Evolutionary conservation across 2,113 vertebrate species (phyloP).

Genomic region (Heteronetta atricapilla): DNA sequence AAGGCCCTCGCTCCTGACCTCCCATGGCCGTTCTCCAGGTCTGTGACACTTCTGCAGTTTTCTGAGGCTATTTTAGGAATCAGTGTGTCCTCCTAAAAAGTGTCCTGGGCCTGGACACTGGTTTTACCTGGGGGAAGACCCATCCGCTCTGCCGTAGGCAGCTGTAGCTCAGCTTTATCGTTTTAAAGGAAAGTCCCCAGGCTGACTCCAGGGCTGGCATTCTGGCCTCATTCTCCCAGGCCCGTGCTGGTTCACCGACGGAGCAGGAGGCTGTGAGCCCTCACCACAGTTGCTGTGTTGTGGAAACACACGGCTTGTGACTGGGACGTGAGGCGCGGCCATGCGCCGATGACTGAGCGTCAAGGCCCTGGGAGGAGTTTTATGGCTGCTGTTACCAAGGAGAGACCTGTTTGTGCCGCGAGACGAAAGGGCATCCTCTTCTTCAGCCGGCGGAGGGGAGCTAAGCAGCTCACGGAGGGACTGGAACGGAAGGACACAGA

Average conservation of each 20-base stretch:
- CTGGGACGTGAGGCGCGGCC: neutral
- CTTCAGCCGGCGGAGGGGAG: accelerated
- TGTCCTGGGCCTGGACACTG: neutral
- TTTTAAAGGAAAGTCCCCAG: neutral
- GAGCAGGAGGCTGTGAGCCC: neutral
- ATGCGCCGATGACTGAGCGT: accelerated
- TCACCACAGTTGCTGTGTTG: neutral
- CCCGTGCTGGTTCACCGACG: accelerated
- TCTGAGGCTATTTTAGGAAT: neutral
- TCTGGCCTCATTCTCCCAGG: neutral
- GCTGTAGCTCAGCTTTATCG: neutral
- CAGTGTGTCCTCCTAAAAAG: neutral
- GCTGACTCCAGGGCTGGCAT: neutral
- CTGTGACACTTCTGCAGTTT: accelerated
- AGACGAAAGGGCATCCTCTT: neutral
- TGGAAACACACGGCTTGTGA: neutral
- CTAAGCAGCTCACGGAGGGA: neutral
- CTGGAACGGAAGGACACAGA: neutral
- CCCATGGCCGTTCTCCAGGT: accelerated
- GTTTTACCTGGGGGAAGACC: neutral
- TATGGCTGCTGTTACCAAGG: neutral
- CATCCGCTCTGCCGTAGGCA: neutral
- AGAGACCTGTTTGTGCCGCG: neutral
- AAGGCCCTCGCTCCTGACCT: neutral
- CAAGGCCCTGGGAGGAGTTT: neutral